Conservation (phyloP, 2,113 vertebrate species). For the Pachypanchax playfairii region DNA sequence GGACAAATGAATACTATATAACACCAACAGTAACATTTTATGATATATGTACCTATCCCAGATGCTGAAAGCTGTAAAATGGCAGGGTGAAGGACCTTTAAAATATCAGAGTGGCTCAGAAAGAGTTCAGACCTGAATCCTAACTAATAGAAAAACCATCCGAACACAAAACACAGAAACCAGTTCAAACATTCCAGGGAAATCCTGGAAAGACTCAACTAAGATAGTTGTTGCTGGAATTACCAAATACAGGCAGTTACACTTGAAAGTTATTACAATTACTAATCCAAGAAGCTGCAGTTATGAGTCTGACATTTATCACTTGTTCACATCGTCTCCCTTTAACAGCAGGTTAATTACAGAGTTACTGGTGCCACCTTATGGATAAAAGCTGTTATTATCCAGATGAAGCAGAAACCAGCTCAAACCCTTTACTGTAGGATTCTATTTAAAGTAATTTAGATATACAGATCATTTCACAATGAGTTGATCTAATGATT, state of each 20-base stretch:
- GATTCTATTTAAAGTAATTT: background rate
- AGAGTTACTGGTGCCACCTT: constrained; percentile 12
- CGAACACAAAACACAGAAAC: background rate
- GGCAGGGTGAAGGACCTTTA: background rate
- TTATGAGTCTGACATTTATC: background rate
- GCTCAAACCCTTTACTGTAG: background rate
- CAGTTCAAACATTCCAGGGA: background rate
- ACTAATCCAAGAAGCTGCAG: background rate
- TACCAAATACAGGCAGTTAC: too few species aligned
- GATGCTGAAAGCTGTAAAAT: too few species aligned
- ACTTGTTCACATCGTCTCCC: too few species aligned
- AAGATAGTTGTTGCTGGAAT: background rate
- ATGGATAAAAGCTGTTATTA: constrained; percentile 10
- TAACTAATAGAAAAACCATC: background rate
- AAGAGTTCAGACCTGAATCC: background rate
- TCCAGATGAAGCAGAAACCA: background rate
- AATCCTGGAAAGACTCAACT: background rate
- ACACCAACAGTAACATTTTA: too few species aligned
- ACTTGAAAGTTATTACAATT: too few species aligned
- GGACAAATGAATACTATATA: too few species aligned
- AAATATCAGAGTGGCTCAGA: background rate
- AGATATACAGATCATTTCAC: background rate
- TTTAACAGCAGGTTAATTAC: background rate
- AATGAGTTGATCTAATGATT: background rate
- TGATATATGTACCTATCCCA: too few species aligned